Conservation (phyloP, 1,140 invertebrate genomes). For the Plutomurus gul region DNA sequence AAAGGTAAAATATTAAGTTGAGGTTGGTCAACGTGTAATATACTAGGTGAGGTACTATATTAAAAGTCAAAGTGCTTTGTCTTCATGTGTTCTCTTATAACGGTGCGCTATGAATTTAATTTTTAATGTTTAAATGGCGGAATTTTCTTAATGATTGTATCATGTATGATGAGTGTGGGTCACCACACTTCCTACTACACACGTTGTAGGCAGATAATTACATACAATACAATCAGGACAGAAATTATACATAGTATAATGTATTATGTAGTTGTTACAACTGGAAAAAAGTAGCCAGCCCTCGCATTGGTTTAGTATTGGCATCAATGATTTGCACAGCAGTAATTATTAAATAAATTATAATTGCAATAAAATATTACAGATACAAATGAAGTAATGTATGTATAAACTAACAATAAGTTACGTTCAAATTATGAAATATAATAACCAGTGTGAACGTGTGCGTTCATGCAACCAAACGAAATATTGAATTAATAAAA, state of each 20-base stretch:
- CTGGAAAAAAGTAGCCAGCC: no score
- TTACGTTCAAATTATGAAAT: slow-evolving; percentile 11
- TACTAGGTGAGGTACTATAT: no score
- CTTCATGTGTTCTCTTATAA: background rate
- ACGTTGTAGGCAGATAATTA: no score
- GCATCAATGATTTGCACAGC: background rate
- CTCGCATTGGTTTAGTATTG: background rate
- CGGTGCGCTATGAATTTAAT: slow-evolving; percentile 1
- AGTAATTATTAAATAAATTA: background rate
- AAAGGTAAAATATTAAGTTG: no score
- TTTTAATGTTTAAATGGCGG: background rate
- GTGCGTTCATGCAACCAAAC: slow-evolving; percentile 15
- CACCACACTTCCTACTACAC: background rate
- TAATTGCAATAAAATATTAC: background rate
- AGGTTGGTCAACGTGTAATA: no score
- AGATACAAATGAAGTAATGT: background rate
- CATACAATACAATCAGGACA: no score
- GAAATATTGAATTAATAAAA: slow-evolving; percentile 26
- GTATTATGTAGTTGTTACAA: no score
- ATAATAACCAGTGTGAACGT: background rate
- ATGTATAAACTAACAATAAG: background rate
- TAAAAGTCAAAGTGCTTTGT: no score
- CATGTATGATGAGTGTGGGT: background rate
- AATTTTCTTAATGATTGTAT: background rate
- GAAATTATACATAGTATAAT: no score